A percentile compares a stretch with the other conserved stretches of the same genome.
These are phyloP conservation scores for Athalia rosae DNA, from an alignment of 2,888 invertebrate genomes.

Conservation along the genomic window DNA sequence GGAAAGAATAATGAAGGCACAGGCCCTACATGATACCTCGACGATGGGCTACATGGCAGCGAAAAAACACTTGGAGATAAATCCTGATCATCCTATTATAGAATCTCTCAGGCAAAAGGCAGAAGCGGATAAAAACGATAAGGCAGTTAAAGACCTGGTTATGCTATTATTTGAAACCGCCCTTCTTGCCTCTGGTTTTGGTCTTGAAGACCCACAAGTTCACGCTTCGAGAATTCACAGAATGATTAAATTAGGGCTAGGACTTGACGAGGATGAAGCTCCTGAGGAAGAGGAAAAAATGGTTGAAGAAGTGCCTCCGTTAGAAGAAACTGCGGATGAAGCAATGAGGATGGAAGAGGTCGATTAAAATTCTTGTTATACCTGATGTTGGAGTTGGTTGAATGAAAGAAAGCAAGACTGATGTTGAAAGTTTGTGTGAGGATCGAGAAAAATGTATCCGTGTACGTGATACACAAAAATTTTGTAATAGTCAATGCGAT, in stretches of 20 bases:
- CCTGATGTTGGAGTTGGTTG: too few species aligned
- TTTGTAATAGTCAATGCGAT: too few species aligned
- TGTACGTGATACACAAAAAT: too few species aligned
- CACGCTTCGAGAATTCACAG: constrained; percentile 80
- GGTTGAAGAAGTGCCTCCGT: constrained; percentile 73
- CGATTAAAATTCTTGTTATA: constrained; percentile 73
- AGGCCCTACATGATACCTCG: constrained; percentile 80
- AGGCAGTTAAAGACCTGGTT: constrained; percentile 81
- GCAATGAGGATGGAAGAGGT: constrained; percentile 83
- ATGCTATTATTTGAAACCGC: constrained; percentile 81
- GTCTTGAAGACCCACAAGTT: constrained; percentile 78
- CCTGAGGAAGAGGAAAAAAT: constrained; percentile 62
- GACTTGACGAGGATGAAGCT: constrained; percentile 79
- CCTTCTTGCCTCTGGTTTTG: constrained; percentile 80
- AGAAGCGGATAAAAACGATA: constrained; percentile 81
- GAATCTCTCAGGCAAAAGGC: constrained; percentile 77
- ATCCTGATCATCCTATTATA: constrained; percentile 81
- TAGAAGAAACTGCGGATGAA: constrained; percentile 78
- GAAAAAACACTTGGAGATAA: constrained; percentile 83
- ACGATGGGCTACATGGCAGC: constrained; percentile 86
- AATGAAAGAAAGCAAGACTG: too few species aligned
- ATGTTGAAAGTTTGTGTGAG: too few species aligned
- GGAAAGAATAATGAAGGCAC: constrained; percentile 85
- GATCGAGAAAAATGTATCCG: too few species aligned
- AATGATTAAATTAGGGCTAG: constrained; percentile 83